Conservation (phyloP, 2,113 vertebrate genomes). For the Poecile atricapillus region DNA sequence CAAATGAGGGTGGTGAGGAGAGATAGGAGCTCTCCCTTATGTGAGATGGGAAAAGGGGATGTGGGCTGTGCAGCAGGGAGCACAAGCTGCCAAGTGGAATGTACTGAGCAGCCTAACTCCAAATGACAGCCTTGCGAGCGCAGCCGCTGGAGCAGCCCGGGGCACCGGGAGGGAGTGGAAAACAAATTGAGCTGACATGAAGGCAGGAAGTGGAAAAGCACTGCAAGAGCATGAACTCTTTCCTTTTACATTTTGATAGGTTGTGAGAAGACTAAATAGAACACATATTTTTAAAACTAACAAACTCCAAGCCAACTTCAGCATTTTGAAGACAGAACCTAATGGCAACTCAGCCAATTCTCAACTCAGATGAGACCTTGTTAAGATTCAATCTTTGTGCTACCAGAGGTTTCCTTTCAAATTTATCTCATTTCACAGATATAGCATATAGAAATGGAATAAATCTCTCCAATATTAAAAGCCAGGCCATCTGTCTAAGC, state of each 20-base stretch:
- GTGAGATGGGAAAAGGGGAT: background rate
- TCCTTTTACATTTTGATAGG: background rate
- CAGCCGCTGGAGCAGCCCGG: background rate
- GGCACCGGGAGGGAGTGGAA: background rate
- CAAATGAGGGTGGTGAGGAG: background rate
- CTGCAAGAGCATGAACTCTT: background rate
- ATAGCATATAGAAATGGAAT: background rate
- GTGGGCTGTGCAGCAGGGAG: background rate
- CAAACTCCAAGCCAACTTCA: background rate
- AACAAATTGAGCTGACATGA: background rate
- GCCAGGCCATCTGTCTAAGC: background rate
- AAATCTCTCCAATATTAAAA: background rate
- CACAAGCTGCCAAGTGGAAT: background rate
- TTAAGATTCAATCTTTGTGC: background rate
- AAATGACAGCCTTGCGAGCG: background rate
- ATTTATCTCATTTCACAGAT: background rate
- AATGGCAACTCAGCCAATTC: background rate
- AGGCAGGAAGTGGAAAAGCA: background rate
- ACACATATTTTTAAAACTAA: background rate
- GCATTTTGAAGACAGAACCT: background rate
- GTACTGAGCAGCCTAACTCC: background rate
- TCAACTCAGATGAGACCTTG: background rate
- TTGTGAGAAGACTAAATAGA: background rate
- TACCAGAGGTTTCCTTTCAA: background rate
- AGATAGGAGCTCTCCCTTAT: background rate